Base-by-base conservation (phyloP, 2,888 invertebrate species). In the Nemurella pictetii region DNA sequence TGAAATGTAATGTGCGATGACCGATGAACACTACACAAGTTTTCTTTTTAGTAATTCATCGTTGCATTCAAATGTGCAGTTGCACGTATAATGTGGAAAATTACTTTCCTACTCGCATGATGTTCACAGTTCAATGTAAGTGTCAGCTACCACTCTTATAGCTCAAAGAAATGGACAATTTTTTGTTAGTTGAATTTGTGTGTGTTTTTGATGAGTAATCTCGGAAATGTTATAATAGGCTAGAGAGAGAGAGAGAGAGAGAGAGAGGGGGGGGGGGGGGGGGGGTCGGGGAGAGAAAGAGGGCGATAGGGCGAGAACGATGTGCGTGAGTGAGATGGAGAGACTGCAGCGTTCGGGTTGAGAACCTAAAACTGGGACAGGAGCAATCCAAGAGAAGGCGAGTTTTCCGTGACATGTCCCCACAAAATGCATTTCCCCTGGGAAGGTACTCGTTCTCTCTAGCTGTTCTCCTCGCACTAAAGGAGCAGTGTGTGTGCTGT, bases 341-440 rank as follows among this genome's bases (percentile, higher is more conserved):
- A 80, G n/a, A 55, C 27, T 27, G 25, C 77, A 83, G 80, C 25
- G n/a, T 29, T 77, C 83, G 85, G 83, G 85, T 83, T 82, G 85
- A 85, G 82, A 85, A 85, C 85, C 85, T 83, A 82, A 36, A 85
- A 85, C 75, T 85, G 83, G 85, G 85, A 73, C 85, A 83, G 80
- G 72, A 84, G 29, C 73, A 15, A 77, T n/a, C n/a, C 29, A 30
- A 35, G 28, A 29, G 27, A 72, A 25, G 28, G 15, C 9, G 28
- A 20, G 28, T 25, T 80, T 80, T 80, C 25, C 84, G 25, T 1
- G 29, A 27, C 80, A 84, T 35, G 80, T 84, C 84, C 80, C 25
- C 26, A 29, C 29, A 84, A 77, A 28, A 32, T 72, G 29, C n/a
- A 72, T n/a, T 26, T 84, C 78, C 72, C 80, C 26, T n/a, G 7